Evolutionary conservation across 2,113 vertebrate genomes (phyloP).

Genomic region (Scytalopus superciliaris): DNA sequence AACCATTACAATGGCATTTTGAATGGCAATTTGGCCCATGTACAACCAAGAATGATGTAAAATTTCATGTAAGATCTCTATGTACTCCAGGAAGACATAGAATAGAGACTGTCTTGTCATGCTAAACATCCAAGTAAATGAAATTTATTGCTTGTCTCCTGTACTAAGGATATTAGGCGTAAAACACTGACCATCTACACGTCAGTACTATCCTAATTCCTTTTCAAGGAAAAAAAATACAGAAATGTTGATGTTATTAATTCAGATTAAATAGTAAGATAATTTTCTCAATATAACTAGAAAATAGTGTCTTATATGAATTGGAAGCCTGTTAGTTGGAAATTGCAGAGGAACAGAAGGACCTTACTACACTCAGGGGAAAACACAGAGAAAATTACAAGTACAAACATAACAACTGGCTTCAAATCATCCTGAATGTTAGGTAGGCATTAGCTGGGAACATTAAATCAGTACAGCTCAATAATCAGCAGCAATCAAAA

Average conservation of each 20-base stretch:
- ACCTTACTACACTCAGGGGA: background rate
- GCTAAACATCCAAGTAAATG: background rate
- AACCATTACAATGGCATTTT: background rate
- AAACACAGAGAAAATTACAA: background rate
- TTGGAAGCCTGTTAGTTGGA: background rate
- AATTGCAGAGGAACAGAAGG: background rate
- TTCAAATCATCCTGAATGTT: background rate
- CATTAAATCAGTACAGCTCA: background rate
- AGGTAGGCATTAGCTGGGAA: background rate
- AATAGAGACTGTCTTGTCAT: background rate
- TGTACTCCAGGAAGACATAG: background rate
- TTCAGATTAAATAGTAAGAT: background rate
- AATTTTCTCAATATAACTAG: background rate
- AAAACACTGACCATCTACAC: background rate
- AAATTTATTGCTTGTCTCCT: background rate
- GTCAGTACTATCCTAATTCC: background rate
- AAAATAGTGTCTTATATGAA: background rate
- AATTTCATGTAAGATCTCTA: background rate
- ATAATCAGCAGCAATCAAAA: background rate
- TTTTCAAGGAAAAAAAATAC: background rate
- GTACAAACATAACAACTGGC: background rate
- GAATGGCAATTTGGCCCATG: background rate
- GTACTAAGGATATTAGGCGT: background rate
- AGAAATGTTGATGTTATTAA: background rate
- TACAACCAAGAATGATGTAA: background rate